Evolutionary conservation across 2,888 invertebrate genomes (phyloP).

Genomic region (Tenthredo mesomela): DNA sequence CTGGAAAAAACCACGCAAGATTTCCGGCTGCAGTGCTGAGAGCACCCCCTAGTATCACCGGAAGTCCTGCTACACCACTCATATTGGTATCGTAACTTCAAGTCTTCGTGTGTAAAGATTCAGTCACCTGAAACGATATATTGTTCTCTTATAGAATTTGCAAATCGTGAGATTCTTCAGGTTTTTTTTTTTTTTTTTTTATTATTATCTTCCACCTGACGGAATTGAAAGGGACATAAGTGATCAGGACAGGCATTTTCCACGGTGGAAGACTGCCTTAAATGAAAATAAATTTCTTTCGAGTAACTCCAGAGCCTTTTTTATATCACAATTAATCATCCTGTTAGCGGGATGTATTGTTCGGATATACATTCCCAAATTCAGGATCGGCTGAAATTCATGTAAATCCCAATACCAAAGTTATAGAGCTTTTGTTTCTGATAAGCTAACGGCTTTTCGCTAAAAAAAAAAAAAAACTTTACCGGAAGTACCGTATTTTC

Average conservation of each 20-base stretch:
- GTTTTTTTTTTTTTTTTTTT: not conserved
- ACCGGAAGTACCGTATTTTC: not conserved
- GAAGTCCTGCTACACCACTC: slow-evolving; percentile 83
- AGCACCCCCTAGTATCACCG: slow-evolving; percentile 63
- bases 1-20: slow-evolving; percentile 90
- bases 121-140: not conserved
- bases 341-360: not conserved
- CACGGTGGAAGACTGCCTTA: no score
- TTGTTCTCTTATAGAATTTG: not conserved
- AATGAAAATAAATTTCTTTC: not conserved
- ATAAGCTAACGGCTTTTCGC: not conserved
- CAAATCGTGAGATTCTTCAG: not conserved
- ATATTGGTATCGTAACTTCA: slow-evolving; percentile 74
- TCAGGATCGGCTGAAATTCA: not conserved
- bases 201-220: not conserved
- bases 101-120: not conserved
- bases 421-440: not conserved
- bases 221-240: not conserved
- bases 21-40: slow-evolving; percentile 81
- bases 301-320: not conserved
- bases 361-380: not conserved
- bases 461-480: not conserved
- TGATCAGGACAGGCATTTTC: not conserved
- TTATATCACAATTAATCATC: not conserved
- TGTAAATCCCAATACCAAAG: not conserved